A percentile compares a stretch with the other conserved stretches of the same genome.
Evolutionary conservation across 1,140 invertebrate species (phyloP).

Genomic region (Brachionus manjavacas): DNA sequence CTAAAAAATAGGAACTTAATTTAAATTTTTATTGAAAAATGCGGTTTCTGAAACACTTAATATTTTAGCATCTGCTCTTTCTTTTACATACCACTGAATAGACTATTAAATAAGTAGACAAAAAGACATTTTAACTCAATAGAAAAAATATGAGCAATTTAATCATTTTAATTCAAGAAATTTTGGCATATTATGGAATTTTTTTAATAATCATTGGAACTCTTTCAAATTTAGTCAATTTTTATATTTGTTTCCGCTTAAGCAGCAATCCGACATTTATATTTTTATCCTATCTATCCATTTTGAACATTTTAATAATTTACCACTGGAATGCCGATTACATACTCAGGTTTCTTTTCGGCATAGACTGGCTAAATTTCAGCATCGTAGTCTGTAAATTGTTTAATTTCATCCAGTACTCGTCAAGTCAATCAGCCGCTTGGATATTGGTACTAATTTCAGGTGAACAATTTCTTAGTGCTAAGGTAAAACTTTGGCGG

Average conservation of each 20-base stretch:
- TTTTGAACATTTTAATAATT: neutral
- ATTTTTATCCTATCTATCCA: neutral
- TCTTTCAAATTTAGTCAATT: neutral
- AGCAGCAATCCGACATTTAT: neutral
- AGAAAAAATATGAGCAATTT: neutral
- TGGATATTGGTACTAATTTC: conserved; percentile 1
- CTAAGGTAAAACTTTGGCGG: neutral
- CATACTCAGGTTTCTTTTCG: neutral
- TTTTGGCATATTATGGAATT: conserved; percentile 13
- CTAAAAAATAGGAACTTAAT: no score
- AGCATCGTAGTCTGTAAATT: neutral
- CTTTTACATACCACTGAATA: no score
- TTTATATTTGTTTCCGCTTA: neutral
- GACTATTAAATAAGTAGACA: neutral
- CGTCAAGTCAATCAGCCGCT: neutral
- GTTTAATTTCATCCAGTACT: conserved; percentile 2
- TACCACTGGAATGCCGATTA: conserved; percentile 2
- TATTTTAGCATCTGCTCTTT: no score
- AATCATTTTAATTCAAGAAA: neutral
- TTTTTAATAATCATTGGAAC: neutral
- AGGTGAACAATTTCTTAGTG: neutral
- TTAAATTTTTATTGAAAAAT: no score
- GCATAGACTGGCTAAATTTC: conserved; percentile 13
- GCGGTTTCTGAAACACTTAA: no score
- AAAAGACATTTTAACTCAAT: neutral